Evolutionary conservation across 2,888 invertebrate species (phyloP), one percentile per base, ranked within the genome.

Genomic region (Mimas tiliae): DNA sequence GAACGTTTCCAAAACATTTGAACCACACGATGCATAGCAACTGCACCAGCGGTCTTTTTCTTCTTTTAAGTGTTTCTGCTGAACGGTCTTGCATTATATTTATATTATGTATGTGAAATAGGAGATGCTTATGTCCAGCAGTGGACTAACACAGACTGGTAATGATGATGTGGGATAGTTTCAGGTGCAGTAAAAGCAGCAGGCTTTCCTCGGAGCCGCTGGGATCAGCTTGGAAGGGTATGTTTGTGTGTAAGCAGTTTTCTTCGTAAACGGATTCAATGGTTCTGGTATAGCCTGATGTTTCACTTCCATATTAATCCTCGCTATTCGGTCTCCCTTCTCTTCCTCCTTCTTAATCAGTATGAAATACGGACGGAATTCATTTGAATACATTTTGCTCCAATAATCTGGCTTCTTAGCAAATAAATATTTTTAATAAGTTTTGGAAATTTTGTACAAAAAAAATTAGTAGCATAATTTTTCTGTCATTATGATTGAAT

Each of bases 241-340:
- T 0, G 92, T 93, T 71, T 93, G 91, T 0, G 93, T 91, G 69
- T 76, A 83, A 0, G 77, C 84, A 14, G 83, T 81, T 69, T 85
- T 90, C 74, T 81, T 89, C 1, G 74, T 83, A 65, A 93, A 93
- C 0, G 90, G 91, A 70, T 93, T 92, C 0, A 74, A n/a, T 0
- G 83, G 77, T 34, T 87, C 87, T 0, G 64, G 45, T 1, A 81
- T 76, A 6, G 78, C 72, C 11, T 67, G 74, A 69, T 87, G 87
- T 70, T 91, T 92, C 53, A 93, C 77, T 80, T 93, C 91, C 89
- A 93, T 87, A 68, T 88, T 88, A 48, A 93, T 87, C 68, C 82
- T 84, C 1, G 90, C 91, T 69, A 80, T 86, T 71, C 82, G 88
- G 58, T 93, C 93, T 1, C 92, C 93, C 68, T 93, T 92, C 66